Base-by-base conservation (phyloP, 2,113 vertebrate genomes). In the Gambusia affinis region DNA sequence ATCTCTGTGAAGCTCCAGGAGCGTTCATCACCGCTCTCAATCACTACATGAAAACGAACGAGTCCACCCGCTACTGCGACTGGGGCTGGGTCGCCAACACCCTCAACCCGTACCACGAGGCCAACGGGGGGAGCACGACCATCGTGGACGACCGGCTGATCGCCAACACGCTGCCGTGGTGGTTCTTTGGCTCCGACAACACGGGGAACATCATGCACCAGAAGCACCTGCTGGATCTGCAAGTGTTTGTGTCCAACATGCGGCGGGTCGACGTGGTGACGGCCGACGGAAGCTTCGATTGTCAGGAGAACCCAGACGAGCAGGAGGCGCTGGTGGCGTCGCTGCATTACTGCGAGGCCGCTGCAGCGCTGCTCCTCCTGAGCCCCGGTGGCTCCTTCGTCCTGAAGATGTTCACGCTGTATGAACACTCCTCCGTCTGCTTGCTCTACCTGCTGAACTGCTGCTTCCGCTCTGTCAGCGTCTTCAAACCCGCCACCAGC, bases 231-330 rank as follows among this genome's bases (percentile, higher is more conserved):
- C 91, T 94, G 3, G 97, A 96, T 54, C 93, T 99, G 87, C 92
- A 95, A 85, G 72, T 31, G 3, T 97, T 98, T 47, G 87, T 96
- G 12, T 92, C 93, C 0, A 92, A 89, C 80, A 95, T 96, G 96
- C 75, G 60, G 8, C 54, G 90, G 0, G 83, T 98, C 39, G 96
- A 98, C 84, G 67, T 99, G 91, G 95, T 99, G 69, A 99, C 98
- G 0, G 97, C 98, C 2, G 98, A 98, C 70, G 98, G 98, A 22
- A 99, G 98, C 80, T 98, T 99, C 74, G 97, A 99, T 89, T 99
- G 98, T 87, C 98, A 98, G 87, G 97, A 96, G 64, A 97, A 98
- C 54, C 98, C 97, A 0, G 97, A 97, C 0, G 97, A 99, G 83
- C 98, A 99, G 93, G 98, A 99, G 89, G 91, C 95, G 0, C 92